Conservation (phyloP, 1,140 invertebrate genomes). For the Drosophila truncata region DNA sequence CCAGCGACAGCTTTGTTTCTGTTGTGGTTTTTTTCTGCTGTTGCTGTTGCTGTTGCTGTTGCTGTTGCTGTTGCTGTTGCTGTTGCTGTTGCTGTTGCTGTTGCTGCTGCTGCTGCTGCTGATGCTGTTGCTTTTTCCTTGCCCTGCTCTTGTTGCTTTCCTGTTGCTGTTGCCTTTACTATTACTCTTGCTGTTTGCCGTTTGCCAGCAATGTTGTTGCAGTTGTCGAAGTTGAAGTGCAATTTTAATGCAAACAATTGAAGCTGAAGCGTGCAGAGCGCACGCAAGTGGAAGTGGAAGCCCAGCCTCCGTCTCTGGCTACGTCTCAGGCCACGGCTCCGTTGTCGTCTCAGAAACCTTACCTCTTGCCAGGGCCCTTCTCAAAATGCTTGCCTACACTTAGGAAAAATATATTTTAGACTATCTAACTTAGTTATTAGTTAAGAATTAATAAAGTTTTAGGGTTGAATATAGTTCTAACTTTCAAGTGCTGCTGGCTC, state of each 20-base stretch:
- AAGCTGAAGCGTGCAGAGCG: slow-evolving; percentile 79
- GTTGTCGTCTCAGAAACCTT: slow-evolving; percentile 10
- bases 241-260: slow-evolving; percentile 83
- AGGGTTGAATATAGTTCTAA: no score
- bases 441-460: not conserved
- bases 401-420: not conserved
- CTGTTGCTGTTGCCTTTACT: slow-evolving; percentile 15
- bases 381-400: slow-evolving; percentile 30
- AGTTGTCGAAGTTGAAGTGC: slow-evolving; percentile 80
- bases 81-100: slow-evolving; percentile 39
- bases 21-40: slow-evolving; percentile 37
- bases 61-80: slow-evolving; percentile 12
- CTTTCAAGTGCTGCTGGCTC: not conserved
- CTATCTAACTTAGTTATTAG: not conserved
- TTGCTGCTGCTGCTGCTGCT: slow-evolving; percentile 8
- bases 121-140: slow-evolving; percentile 23
- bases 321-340: slow-evolving; percentile 5
- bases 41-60: slow-evolving; percentile 7
- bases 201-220: slow-evolving; percentile 54
- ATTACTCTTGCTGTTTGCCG: slow-evolving; percentile 4
- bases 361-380: slow-evolving; percentile 12
- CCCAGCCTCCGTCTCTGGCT: slow-evolving; percentile 38
- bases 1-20: slow-evolving; percentile 57
- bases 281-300: slow-evolving; percentile 63
- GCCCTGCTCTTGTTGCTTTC: slow-evolving; percentile 43